These are phyloP conservation scores for Gallinago jamesoni DNA, from an alignment of 2,113 vertebrate species.

Conservation along the genomic window DNA sequence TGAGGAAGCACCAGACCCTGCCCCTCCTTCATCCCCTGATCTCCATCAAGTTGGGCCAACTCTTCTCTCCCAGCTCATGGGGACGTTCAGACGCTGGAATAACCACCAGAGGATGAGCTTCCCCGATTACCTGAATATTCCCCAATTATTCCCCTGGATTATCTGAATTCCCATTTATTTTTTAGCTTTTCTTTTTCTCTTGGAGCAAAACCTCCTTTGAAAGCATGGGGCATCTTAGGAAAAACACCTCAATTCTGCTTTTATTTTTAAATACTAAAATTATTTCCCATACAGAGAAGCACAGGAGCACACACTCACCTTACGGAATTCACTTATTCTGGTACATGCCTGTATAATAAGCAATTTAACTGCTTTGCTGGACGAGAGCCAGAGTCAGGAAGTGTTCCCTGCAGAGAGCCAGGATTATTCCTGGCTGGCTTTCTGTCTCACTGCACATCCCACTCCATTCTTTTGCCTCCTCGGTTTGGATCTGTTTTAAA, in stretches of 20 bases:
- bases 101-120: background rate
- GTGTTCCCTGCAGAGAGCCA: background rate
- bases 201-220: background rate
- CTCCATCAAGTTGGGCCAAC: background rate
- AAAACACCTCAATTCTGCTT: background rate
- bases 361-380: background rate
- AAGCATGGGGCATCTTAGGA: background rate
- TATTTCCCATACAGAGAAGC: background rate
- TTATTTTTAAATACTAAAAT: background rate
- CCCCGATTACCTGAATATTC: background rate
- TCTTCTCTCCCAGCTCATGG: background rate
- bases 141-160: background rate
- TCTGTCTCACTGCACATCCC: background rate
- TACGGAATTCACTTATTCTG: background rate
- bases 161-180: background rate
- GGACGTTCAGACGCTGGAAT: background rate
- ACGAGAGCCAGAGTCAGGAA: background rate
- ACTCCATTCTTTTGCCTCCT: background rate
- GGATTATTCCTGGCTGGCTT: background rate
- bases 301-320: background rate
- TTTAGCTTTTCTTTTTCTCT: background rate
- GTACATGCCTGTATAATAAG: background rate
- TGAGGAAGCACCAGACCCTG: accelerated
- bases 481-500: background rate
- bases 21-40: background rate